A percentile compares a stretch with the other conserved stretches of the same genome.
Evolutionary conservation across 1,140 invertebrate genomes (phyloP).

Genomic region (Drosophila cardini): DNA sequence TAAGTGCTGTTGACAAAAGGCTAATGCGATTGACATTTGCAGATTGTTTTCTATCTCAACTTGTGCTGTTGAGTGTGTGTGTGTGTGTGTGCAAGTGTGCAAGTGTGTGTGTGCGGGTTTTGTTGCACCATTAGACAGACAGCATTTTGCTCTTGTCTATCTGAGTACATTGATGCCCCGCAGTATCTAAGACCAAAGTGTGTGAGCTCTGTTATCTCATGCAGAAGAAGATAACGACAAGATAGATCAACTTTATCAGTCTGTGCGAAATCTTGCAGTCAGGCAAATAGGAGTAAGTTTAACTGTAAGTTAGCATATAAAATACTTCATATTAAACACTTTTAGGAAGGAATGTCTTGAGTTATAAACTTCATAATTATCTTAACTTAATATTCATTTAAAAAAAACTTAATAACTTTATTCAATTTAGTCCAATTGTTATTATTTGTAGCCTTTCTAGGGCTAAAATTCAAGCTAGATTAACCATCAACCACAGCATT

Average conservation of each 20-base stretch:
- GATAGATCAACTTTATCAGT: not conserved
- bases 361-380: too few relatives aligned
- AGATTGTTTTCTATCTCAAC: conserved; percentile 8
- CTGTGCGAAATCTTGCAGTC: not conserved
- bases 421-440: too few relatives aligned
- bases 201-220: conserved; percentile 14
- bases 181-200: conserved; percentile 1
- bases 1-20: conserved; percentile 47
- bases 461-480: too few relatives aligned
- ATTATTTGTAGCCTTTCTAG: too few relatives aligned
- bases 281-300: not conserved
- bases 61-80: not conserved
- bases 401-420: too few relatives aligned
- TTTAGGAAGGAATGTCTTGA: too few relatives aligned
- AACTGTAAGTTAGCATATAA: too few relatives aligned
- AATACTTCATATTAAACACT: too few relatives aligned
- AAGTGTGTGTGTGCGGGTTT: conserved; percentile 6
- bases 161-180: conserved; percentile 20
- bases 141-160: conserved; percentile 39
- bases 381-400: too few relatives aligned
- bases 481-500: too few relatives aligned
- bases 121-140: conserved; percentile 48
- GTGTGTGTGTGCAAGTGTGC: too few relatives aligned
- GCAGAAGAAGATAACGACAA: not conserved
- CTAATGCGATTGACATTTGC: conserved; percentile 58